phyloP scores from a whole-genome alignment of 2,888 invertebrate genomes.

The Hyposoter didymator region DNA sequence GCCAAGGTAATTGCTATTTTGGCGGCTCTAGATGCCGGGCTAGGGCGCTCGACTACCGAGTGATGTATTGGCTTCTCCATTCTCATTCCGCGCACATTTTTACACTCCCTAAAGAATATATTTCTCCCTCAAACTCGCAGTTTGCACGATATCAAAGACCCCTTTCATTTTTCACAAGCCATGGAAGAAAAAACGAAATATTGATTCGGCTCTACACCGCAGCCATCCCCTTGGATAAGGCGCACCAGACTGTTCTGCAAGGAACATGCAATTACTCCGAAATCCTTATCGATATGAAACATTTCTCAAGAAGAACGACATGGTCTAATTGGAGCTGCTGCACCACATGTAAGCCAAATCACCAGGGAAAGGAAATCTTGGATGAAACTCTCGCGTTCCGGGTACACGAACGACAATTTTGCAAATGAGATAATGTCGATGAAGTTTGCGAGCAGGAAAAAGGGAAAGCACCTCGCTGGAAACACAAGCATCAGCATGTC shows the following conservation, averaged over 20 bases:
- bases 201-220: conserved; percentile 3
- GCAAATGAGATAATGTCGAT: conserved; percentile 19
- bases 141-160: conserved; percentile 60
- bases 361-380: conserved; percentile 12
- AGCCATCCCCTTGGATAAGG: background rate
- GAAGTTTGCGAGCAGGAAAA: conserved; percentile 4
- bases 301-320: conserved; percentile 37
- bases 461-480: conserved; percentile 26
- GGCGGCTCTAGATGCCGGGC: conserved; percentile 79
- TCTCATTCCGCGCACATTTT: conserved; percentile 70
- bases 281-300: conserved; percentile 42
- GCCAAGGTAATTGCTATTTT: conserved; percentile 83
- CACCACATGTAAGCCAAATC: conserved; percentile 6
- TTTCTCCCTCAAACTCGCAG: conserved; percentile 49
- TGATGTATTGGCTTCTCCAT: conserved; percentile 82
- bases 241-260: background rate
- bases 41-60: conserved; percentile 76
- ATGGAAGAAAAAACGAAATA: conserved; percentile 21
- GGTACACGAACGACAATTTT: conserved; percentile 22
- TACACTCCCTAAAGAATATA: conserved; percentile 38
- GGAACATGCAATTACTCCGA: conserved; percentile 8
- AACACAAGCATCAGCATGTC: conserved; percentile 43
- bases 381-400: conserved; percentile 1
- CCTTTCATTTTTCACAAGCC: conserved; percentile 20
- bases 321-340: conserved; percentile 54